These are phyloP conservation scores for Fragum fragum DNA, from an alignment of 2,888 invertebrate species.

Conservation along the genomic window DNA sequence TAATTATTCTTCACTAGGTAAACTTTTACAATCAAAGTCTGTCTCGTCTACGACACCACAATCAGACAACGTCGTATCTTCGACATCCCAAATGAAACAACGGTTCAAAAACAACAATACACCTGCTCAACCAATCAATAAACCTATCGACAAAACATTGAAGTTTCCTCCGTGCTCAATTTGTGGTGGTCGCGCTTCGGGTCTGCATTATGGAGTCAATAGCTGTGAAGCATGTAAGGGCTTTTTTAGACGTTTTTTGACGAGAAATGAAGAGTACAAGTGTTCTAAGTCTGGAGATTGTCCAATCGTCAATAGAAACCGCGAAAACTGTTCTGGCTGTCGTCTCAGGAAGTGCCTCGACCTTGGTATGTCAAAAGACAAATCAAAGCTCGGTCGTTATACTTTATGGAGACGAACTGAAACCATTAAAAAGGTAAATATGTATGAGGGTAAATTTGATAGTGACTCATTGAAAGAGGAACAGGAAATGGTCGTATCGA, in stretches of 20 bases:
- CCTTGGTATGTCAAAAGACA: constrained; percentile 64
- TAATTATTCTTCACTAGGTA: constrained; percentile 19
- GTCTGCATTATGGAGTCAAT: constrained; percentile 62
- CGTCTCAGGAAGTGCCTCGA: constrained; percentile 55
- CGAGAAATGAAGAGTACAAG: constrained; percentile 52
- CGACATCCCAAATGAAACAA: not conserved
- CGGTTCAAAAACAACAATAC: not conserved
- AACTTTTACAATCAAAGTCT: constrained; percentile 23
- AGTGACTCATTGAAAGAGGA: constrained; percentile 2
- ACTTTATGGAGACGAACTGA: constrained; percentile 58
- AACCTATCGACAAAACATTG: constrained; percentile 24
- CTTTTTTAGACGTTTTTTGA: constrained; percentile 61
- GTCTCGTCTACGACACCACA: constrained; percentile 13
- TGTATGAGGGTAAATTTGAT: constrained; percentile 38
- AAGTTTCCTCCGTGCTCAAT: constrained; percentile 63
- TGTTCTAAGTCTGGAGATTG: constrained; percentile 57
- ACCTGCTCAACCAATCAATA: not conserved
- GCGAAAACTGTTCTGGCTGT: constrained; percentile 63
- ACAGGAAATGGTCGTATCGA: not conserved
- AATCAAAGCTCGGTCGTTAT: constrained; percentile 62
- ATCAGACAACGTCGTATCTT: not conserved
- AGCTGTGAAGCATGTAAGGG: constrained; percentile 68
- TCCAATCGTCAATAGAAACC: constrained; percentile 48
- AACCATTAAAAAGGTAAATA: constrained; percentile 59
- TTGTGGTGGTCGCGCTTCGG: constrained; percentile 59